Evolutionary conservation across 2,113 vertebrate genomes (phyloP), one percentile per base, ranked within the genome.

Genomic region (Phrynosoma blainvillii): DNA sequence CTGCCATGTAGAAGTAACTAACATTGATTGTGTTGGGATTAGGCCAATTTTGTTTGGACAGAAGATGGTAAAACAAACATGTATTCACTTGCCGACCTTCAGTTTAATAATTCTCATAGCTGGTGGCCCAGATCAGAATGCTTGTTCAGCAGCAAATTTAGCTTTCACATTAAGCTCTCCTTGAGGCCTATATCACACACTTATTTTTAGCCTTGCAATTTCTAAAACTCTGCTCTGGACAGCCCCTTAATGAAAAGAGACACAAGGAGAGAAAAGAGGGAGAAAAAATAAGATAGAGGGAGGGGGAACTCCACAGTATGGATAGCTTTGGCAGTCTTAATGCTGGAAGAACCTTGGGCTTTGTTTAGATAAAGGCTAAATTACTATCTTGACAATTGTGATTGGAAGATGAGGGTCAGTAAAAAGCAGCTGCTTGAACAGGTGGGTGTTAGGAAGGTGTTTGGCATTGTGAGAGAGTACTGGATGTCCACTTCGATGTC

Each of bases 301-400:
- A 82, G 21, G 40, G 40, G 10, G 59, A 81, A 71, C 36, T 71
- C 82, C 2, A 73, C 77, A n/a, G 30, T 42, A 13, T 32, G 76
- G 47, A 76, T 78, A 65, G 73, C 10, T 0, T 52, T 52, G 7
- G 66, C 14, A 52, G 14, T 8, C 4, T 65, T 56, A 11, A 2
- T 66, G 10, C 54, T 40, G 75, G 25, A 70, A 56, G 7, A 83
- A 54, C 76, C 78, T 65, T 0, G 2, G 78, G 71, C 73, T 16
- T 89, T 66, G 42, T 86, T 75, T 86, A 86, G 21, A 2, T 86
- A 75, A 87, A 75, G 84, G 62, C 71, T 90, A 81, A 86, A 65
- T 77, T 90, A 88, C 76, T 87, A 79, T 70, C 89, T 47, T 92
- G 93, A 82, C 84, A 8, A 73, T 9, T 16, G 23, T n/a, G 77